Base-by-base conservation (phyloP, 2,797 vertebrate genomes). In the Tachyglossus aculeatus region DNA sequence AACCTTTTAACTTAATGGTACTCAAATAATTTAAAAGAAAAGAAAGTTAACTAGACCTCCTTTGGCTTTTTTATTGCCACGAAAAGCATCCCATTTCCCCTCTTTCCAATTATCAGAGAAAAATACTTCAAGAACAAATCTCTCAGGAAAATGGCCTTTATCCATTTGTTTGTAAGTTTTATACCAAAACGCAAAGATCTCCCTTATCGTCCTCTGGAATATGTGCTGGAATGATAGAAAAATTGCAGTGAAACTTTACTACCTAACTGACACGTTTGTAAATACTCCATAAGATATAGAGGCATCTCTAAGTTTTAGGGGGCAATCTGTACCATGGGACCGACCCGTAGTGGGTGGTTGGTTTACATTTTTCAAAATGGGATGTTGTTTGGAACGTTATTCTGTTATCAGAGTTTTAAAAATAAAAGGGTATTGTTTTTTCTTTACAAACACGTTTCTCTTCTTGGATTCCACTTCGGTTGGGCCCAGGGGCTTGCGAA, bases 1-100 rank as follows among this genome's bases (percentile, higher is more conserved):
- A 91, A 93, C 88, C 90, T 89, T 95, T 90, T 94, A 94, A 93
- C 91, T 90, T 94, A 93, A 94, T 91, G 95, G 95, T 98, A 97
- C 96, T 95, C 95, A 91, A 89, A 91, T 91, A 94, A 93, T 93
- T 93, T 95, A 94, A 94, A 88, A 90, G 82, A 75, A 86, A 90
- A 89, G 91, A 90, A 89, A 88, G 91, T 88, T 85, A 93, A 89
- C 90, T 90, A 92, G 89, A 85, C 89, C 88, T 87, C 89, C 81
- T 92, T 92, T 83, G 76, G 81, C 89, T 85, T 87, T 77, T 85
- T 85, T 90, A 87, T 88, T 3, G 7, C 80, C 85, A 88, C 82
- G 52, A 89, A 90, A 87, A 78, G 69, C 81, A 86, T 83, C 86
- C 88, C 87, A 86, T 81, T 88, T 89, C 62, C 71, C 84, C 89